Percentiles rank a stretch among this genome's conserved stretches.
Conservation (phyloP, 1,140 invertebrate genomes). For the Phocides pigmalion region DNA sequence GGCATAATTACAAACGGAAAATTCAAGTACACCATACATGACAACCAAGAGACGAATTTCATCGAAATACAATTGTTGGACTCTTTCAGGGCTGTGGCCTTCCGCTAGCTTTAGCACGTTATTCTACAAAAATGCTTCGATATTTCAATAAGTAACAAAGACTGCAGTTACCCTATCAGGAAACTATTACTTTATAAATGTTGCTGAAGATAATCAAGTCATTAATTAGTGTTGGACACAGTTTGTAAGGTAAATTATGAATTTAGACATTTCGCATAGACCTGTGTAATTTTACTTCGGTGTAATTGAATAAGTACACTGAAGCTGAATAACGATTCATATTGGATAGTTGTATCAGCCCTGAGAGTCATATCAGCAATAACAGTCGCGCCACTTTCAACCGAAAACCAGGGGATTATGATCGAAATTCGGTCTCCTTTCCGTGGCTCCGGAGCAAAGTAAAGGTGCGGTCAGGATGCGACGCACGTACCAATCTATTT, state of each 20-base stretch:
- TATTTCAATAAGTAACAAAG: no score
- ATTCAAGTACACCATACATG: constrained; percentile 70
- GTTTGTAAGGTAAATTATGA: no score
- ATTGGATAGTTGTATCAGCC: constrained; percentile 16
- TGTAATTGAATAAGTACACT: not conserved
- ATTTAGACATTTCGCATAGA: no score
- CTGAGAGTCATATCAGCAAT: not conserved
- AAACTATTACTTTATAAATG: no score
- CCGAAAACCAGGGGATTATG: constrained; percentile 24
- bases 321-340: not conserved
- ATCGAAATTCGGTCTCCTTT: constrained; percentile 11
- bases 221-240: no score
- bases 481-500: constrained; percentile 77
- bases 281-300: no score
- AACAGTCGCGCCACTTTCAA: constrained; percentile 14
- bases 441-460: constrained; percentile 17
- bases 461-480: constrained; percentile 53
- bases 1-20: constrained; percentile 79
- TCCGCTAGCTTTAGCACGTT: no score
- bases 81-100: not conserved
- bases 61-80: constrained; percentile 37
- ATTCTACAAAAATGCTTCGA: no score
- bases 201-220: no score
- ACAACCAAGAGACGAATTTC: constrained; percentile 65
- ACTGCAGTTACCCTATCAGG: no score